Conservation (phyloP, 2,888 invertebrate genomes). For the Troilus luridus region DNA sequence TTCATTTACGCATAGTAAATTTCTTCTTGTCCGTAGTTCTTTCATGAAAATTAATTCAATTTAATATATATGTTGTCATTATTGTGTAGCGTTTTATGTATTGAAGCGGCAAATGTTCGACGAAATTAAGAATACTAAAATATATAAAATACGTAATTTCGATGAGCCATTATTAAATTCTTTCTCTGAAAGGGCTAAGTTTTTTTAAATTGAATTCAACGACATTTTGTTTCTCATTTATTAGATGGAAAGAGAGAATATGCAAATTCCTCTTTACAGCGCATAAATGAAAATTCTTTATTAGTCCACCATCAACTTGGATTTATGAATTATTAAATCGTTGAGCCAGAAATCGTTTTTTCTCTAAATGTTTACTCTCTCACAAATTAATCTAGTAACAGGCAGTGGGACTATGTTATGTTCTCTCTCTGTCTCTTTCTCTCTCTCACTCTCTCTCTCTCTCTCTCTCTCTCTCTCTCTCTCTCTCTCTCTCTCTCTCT, state of each 20-base stretch:
- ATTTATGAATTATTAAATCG: constrained; percentile 31
- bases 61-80: background rate
- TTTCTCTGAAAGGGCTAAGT: background rate
- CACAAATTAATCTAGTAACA: background rate
- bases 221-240: constrained; percentile 34
- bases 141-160: background rate
- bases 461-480: no score
- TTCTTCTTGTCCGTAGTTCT: background rate
- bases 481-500: no score
- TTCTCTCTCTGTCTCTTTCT: no score
- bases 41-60: background rate
- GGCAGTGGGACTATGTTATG: background rate
- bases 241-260: constrained; percentile 25
- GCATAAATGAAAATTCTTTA: constrained; percentile 35
- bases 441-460: no score
- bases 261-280: constrained; percentile 29
- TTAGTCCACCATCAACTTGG: background rate
- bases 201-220: constrained; percentile 10
- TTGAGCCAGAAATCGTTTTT: background rate
- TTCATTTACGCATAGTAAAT: no score
- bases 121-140: constrained; percentile 23
- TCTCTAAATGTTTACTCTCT: background rate
- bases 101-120: constrained; percentile 11
- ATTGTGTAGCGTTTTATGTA: background rate
- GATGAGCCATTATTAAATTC: constrained; percentile 24